phyloP scores from a whole-genome alignment of 2,888 invertebrate genomes.

The Drosophila histrio region DNA sequence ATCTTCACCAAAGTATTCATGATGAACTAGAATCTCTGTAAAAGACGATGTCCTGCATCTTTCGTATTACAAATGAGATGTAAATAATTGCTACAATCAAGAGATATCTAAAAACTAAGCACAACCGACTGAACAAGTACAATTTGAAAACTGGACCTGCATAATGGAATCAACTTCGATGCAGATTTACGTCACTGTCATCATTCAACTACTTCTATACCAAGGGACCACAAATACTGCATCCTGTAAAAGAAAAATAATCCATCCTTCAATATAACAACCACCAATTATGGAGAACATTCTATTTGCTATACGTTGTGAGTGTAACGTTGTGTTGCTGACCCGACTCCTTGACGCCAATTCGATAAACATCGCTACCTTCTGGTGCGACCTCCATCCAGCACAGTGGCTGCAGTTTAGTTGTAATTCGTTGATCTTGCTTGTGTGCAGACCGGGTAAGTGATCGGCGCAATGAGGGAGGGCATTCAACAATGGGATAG shows the following conservation, averaged over 20 bases:
- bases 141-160: not conserved
- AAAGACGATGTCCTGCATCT: not conserved
- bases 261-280: not conserved
- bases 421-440: slow-evolving; percentile 66
- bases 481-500: slow-evolving; percentile 19
- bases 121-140: not conserved
- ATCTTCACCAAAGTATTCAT: not conserved
- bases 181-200: not conserved
- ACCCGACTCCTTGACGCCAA: slow-evolving; percentile 16
- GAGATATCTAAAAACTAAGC: not conserved
- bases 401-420: slow-evolving; percentile 53
- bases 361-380: slow-evolving; percentile 13
- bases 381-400: slow-evolving; percentile 20
- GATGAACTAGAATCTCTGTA: not conserved
- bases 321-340: slow-evolving; percentile 9
- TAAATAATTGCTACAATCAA: not conserved
- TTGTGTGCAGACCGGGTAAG: slow-evolving; percentile 61
- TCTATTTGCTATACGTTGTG: slow-evolving; percentile 7
- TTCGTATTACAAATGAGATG: not conserved
- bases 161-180: not conserved
- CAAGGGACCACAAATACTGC: not conserved
- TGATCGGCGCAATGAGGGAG: slow-evolving; percentile 48
- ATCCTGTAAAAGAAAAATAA: not conserved
- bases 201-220: not conserved
- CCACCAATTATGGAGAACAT: not conserved